Evolutionary conservation across 2,797 vertebrate genomes (phyloP).

Genomic region (Rhinoraja longicauda): DNA sequence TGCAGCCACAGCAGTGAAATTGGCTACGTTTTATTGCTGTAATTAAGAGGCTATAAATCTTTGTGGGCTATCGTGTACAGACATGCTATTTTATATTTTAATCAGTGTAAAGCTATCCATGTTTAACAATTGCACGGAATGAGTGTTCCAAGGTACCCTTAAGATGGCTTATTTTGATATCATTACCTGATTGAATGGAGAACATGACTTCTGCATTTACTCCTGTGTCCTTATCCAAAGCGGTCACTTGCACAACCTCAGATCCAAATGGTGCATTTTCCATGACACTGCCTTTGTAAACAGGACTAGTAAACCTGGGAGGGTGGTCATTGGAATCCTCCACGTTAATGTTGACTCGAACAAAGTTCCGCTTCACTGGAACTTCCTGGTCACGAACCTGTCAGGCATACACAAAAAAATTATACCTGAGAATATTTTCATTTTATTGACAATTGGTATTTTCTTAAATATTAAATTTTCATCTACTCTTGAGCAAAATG

Average conservation of each 20-base stretch:
- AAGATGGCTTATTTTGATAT: neutral
- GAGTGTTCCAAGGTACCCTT: neutral
- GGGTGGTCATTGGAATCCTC: constrained; percentile 82
- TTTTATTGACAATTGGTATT: neutral
- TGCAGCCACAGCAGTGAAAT: neutral
- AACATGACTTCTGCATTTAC: constrained; percentile 80
- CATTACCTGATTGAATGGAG: constrained; percentile 79
- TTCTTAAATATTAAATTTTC: neutral
- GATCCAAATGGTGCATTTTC: constrained; percentile 62
- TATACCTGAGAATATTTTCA: neutral
- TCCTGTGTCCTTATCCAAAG: constrained; percentile 78
- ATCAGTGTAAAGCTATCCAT: neutral
- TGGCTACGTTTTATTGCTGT: neutral
- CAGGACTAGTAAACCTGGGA: constrained; percentile 71
- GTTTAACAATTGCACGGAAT: neutral
- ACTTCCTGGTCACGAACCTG: constrained; percentile 94
- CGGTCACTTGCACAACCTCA: constrained; percentile 77
- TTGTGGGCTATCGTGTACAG: neutral
- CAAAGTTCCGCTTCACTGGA: constrained; percentile 86
- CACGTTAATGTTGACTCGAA: constrained; percentile 70
- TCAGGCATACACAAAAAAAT: neutral
- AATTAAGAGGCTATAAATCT: neutral
- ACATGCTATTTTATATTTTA: neutral
- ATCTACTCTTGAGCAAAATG: neutral
- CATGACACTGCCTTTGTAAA: constrained; percentile 67